A percentile compares a stretch with the other conserved stretches of the same genome.
phyloP scores from a whole-genome alignment of 2,113 vertebrate genomes.

The Chionis minor region DNA sequence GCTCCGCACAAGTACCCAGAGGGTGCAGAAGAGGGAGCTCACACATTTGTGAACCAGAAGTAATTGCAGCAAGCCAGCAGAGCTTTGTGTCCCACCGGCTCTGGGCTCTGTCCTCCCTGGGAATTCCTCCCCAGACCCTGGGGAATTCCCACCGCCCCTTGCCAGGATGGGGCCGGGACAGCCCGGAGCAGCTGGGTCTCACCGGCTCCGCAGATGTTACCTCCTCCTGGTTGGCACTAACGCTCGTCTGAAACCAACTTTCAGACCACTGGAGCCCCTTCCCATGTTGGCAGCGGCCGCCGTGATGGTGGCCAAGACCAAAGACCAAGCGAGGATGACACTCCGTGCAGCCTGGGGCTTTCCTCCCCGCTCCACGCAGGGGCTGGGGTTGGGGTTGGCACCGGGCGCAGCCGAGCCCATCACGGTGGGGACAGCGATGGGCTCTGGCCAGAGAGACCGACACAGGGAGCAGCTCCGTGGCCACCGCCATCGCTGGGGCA shows the following conservation, averaged over 20 bases:
- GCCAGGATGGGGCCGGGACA: neutral
- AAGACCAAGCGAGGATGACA: rapidly evolving
- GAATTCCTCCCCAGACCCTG: neutral
- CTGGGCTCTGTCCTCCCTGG: neutral
- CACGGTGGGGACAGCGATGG: rapidly evolving
- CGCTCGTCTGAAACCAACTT: rapidly evolving
- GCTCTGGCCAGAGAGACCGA: neutral
- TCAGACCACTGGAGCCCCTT: neutral
- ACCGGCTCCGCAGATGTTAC: neutral
- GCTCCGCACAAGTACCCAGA: neutral
- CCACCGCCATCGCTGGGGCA: neutral
- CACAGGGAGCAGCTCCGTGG: neutral
- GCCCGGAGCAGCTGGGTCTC: neutral
- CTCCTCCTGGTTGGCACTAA: neutral
- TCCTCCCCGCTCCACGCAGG: rapidly evolving
- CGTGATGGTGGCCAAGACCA: neutral
- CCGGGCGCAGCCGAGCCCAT: rapidly evolving
- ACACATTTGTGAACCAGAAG: neutral
- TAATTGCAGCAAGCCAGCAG: neutral
- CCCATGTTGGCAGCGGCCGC: no score
- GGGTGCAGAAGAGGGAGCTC: neutral
- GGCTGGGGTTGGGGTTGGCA: neutral
- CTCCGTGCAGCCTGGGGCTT: no score
- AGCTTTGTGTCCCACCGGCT: neutral
- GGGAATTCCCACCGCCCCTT: neutral